These are phyloP conservation scores for Tethya wilhelma DNA, from an alignment of 37 sponge, comb jelly and placozoan genomes.

Conservation along the genomic window DNA sequence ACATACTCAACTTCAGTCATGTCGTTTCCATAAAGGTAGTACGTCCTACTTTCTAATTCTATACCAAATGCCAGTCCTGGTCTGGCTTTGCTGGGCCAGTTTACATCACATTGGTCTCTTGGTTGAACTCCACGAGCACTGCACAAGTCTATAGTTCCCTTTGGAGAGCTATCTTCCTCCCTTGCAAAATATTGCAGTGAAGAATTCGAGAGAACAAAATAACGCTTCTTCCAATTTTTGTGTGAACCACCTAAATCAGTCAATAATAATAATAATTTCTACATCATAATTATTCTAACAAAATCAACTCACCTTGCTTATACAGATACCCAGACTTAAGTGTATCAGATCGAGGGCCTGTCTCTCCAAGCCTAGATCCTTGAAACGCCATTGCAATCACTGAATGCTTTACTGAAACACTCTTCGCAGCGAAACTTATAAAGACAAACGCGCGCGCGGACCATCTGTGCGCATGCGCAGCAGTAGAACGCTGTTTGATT, in stretches of 20 bases:
- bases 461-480: too few relatives aligned
- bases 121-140: constrained; percentile 46
- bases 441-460: too few relatives aligned
- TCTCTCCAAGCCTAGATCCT: not conserved
- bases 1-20: constrained; percentile 39
- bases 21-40: constrained; percentile 60
- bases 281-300: too few relatives aligned
- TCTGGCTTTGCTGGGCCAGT: constrained; percentile 66
- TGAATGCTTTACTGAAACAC: not conserved
- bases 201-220: constrained; percentile 44
- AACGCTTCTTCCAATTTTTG: constrained; percentile 71
- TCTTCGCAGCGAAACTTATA: too few relatives aligned
- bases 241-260: constrained; percentile 66
- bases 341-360: not conserved
- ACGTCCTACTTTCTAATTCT: constrained; percentile 57
- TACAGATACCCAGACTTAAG: constrained; percentile 37
- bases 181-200: constrained; percentile 49
- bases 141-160: constrained; percentile 55
- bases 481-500: not conserved
- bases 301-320: constrained; percentile 51
- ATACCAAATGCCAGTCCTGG: constrained; percentile 52
- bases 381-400: not conserved
- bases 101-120: constrained; percentile 23
- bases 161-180: constrained; percentile 41
- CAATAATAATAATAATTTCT: too few relatives aligned